Evolutionary conservation across 1,140 invertebrate species (phyloP).

Genomic region (Lethrus apterus): DNA sequence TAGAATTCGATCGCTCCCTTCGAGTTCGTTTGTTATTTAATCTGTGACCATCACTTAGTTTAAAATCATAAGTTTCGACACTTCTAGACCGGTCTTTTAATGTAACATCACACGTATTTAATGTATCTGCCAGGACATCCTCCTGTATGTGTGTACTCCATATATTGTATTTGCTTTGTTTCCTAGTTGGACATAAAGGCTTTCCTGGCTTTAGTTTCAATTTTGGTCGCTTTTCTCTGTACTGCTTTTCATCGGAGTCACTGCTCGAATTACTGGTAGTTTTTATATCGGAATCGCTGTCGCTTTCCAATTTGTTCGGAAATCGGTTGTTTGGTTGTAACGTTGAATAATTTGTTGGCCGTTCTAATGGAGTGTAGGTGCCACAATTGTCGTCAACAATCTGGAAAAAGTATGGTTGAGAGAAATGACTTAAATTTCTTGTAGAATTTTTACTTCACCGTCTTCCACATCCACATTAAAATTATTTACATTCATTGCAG

Average conservation of each 20-base stretch:
- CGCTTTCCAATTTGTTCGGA: constrained; percentile 27
- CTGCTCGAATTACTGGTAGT: constrained; percentile 42
- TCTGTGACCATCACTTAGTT: constrained; percentile 31
- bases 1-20: constrained; percentile 50
- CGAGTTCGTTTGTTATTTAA: constrained; percentile 51
- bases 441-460: no score
- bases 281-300: constrained; percentile 43
- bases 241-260: constrained; percentile 44
- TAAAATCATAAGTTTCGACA: constrained; percentile 55
- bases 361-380: constrained; percentile 43
- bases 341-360: constrained; percentile 36
- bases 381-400: constrained; percentile 33
- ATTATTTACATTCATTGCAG: no score
- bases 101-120: constrained; percentile 52
- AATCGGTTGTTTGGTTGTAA: constrained; percentile 33
- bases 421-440: no score
- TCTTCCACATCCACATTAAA: no score
- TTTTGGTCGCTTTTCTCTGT: constrained; percentile 40
- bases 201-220: constrained; percentile 40
- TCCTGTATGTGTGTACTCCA: constrained; percentile 56
- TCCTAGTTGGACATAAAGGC: constrained; percentile 24
- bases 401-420: constrained; percentile 22
- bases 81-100: constrained; percentile 46
- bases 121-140: constrained; percentile 52
- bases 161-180: constrained; percentile 51